Evolutionary conservation across 2,797 vertebrate genomes (phyloP).

Genomic region (Periparus ater): DNA sequence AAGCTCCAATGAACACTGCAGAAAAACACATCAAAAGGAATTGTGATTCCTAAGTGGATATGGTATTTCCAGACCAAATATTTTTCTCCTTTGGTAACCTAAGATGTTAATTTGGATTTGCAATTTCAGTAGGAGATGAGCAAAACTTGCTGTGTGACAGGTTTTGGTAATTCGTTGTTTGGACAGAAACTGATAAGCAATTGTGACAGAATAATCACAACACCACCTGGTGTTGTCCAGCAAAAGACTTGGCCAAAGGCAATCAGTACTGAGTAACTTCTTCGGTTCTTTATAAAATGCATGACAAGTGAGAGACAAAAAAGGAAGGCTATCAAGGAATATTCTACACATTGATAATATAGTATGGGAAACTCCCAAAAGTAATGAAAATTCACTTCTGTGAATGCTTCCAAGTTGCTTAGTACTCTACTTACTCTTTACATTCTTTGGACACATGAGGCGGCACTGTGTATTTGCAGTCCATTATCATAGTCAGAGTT

Average conservation of each 20-base stretch:
- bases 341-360: neutral
- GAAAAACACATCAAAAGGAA: slow-evolving; percentile 6
- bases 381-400: neutral
- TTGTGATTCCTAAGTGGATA: neutral
- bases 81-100: neutral
- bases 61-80: neutral
- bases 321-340: neutral
- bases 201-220: neutral
- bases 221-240: neutral
- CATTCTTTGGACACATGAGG: slow-evolving; percentile 89
- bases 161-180: neutral
- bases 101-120: neutral
- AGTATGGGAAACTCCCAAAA: neutral
- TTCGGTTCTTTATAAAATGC: neutral
- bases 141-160: neutral
- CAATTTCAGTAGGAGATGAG: neutral
- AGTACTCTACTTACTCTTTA: slow-evolving; percentile 87
- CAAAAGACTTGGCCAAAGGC: neutral
- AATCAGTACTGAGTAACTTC: neutral
- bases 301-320: neutral
- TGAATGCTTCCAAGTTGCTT: neutral
- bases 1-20: neutral
- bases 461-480: slow-evolving; percentile 93
- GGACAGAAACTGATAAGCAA: neutral
- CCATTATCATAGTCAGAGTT: slow-evolving; percentile 98